Conservation (phyloP, 2,888 invertebrate genomes). For the Parochlus steinenii region DNA sequence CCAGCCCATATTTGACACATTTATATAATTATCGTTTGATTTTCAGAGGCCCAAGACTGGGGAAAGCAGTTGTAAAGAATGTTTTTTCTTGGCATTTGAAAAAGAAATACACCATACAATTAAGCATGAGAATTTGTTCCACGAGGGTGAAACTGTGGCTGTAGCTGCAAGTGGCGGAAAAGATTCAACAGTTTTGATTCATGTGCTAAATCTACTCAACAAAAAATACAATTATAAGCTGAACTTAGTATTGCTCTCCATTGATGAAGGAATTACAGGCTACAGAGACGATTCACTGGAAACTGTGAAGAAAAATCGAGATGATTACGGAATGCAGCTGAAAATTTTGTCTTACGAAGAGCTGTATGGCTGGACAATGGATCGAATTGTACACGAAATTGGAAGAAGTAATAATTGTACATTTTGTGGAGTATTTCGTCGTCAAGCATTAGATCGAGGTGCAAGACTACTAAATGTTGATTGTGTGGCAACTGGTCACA, state of each 20-base stretch:
- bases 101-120: conserved; percentile 90
- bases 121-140: conserved; percentile 60
- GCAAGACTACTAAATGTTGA: conserved; percentile 75
- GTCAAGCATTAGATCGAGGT: conserved; percentile 92
- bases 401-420: conserved; percentile 90
- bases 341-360: conserved; percentile 95
- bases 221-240: conserved; percentile 80
- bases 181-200: conserved; percentile 95
- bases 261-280: conserved; percentile 96
- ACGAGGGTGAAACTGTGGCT: conserved; percentile 70
- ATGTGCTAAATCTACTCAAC: conserved; percentile 81
- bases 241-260: conserved; percentile 77
- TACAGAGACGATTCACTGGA: conserved; percentile 92
- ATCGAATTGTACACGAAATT: conserved; percentile 82
- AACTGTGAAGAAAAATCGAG: conserved; percentile 87
- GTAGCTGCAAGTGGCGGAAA: conserved; percentile 89
- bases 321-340: conserved; percentile 84
- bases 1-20: conserved; percentile 1
- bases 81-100: conserved; percentile 88
- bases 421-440: conserved; percentile 86
- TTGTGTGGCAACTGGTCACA: conserved; percentile 92
- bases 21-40: conserved; percentile 15
- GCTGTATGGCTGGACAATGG: conserved; percentile 99
- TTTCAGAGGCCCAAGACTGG: conserved; percentile 77
- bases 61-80: conserved; percentile 82